Conservation (phyloP, 2,888 invertebrate genomes). For the Malthinus seriepunctatus region DNA sequence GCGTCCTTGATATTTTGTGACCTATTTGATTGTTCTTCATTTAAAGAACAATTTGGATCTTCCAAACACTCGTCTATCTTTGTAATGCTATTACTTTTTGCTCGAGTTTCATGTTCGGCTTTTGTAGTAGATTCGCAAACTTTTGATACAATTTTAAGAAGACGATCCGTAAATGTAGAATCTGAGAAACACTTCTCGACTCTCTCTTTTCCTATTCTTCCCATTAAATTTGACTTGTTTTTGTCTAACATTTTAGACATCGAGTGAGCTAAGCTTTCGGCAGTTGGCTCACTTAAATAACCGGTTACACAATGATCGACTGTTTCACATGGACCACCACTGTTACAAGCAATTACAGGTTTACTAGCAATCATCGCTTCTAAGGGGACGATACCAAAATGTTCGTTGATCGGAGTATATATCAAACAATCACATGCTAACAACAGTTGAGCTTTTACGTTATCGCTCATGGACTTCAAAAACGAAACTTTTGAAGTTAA, state of each 20-base stretch:
- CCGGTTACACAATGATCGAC: conserved; percentile 80
- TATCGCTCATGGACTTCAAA: conserved; percentile 85
- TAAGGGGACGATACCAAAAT: conserved; percentile 98
- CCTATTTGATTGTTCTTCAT: too few species aligned
- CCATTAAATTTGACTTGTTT: conserved; percentile 67
- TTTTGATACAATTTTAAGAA: conserved; percentile 59
- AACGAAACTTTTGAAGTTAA: conserved; percentile 77
- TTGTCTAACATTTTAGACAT: conserved; percentile 71
- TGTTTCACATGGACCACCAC: conserved; percentile 96
- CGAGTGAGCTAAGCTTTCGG: conserved; percentile 74
- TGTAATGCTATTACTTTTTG: neutral
- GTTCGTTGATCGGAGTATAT: conserved; percentile 96
- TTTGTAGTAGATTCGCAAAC: neutral
- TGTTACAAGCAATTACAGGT: conserved; percentile 93
- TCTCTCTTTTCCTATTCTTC: conserved; percentile 72
- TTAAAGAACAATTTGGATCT: neutral
- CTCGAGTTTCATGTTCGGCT: neutral
- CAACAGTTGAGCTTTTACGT: conserved; percentile 82
- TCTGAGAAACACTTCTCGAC: conserved; percentile 84
- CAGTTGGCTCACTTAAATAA: conserved; percentile 72
- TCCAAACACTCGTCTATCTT: neutral
- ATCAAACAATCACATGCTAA: conserved; percentile 74
- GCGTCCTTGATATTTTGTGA: too few species aligned
- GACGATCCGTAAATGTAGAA: conserved; percentile 72
- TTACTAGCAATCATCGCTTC: conserved; percentile 96